Percentiles rank a stretch among this genome's conserved stretches.
Conservation (phyloP, 2,797 vertebrate species). For the Gobio occitaniae region DNA sequence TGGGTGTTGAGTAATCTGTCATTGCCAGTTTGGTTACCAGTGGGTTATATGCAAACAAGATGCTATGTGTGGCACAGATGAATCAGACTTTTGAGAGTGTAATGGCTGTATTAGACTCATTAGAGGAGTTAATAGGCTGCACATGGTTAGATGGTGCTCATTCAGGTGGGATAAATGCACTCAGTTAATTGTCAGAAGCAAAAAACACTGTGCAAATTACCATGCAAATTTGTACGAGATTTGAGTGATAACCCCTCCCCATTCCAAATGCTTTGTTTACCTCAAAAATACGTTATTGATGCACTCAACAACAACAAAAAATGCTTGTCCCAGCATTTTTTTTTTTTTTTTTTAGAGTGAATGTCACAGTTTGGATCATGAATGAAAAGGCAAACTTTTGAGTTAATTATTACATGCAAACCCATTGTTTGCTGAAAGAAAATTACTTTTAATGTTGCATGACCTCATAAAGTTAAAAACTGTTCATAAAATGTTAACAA, state of each 20-base stretch:
- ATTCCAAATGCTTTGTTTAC: slow-evolving; percentile 28
- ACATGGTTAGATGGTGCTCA: slow-evolving; percentile 18
- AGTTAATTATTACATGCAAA: slow-evolving; percentile 4
- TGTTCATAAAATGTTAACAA: slow-evolving; percentile 8
- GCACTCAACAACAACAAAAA: no score
- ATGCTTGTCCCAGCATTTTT: no score
- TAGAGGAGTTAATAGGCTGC: neutral
- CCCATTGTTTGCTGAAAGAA: neutral
- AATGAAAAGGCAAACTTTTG: neutral
- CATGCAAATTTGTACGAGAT: slow-evolving; percentile 23
- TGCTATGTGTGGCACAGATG: neutral
- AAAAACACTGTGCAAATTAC: slow-evolving; percentile 4
- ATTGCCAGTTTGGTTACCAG: neutral
- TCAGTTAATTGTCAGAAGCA: slow-evolving; percentile 30
- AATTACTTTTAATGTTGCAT: neutral
- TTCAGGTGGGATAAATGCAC: slow-evolving; percentile 8
- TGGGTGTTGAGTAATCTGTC: no score
- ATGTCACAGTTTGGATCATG: neutral
- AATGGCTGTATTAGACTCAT: slow-evolving; percentile 24
- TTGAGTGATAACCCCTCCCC: slow-evolving; percentile 6
- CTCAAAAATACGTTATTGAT: slow-evolving; percentile 20
- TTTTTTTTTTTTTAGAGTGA: no score
- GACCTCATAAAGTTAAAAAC: slow-evolving; percentile 1
- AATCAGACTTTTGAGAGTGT: neutral
- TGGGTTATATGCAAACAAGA: neutral